phyloP scores from a whole-genome alignment of 2,888 invertebrate species.

The Peribatodes rhomboidaria region DNA sequence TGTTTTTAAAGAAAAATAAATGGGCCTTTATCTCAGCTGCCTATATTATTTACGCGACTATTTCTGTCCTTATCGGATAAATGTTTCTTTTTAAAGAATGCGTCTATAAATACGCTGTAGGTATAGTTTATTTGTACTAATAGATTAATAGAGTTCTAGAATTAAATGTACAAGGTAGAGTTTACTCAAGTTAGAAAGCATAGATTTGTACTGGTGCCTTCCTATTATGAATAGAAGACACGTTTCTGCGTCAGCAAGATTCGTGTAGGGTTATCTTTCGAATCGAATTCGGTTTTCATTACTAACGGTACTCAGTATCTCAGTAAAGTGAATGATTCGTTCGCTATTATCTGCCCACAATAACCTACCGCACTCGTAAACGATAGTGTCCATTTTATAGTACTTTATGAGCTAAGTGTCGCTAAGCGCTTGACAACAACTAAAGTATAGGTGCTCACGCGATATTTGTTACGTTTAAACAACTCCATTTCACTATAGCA shows the following conservation, averaged over 20 bases:
- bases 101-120: neutral
- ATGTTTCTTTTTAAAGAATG: slow-evolving; percentile 2
- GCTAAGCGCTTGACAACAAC: slow-evolving; percentile 3
- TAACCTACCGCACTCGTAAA: slow-evolving; percentile 13
- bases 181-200: too few relatives aligned
- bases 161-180: too few relatives aligned
- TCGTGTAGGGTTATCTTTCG: too few relatives aligned
- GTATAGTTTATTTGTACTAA: neutral
- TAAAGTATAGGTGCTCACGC: neutral
- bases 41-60: slow-evolving; percentile 10
- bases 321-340: neutral
- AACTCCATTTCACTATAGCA: too few relatives aligned
- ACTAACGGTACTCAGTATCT: neutral
- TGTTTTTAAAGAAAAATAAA: slow-evolving; percentile 4
- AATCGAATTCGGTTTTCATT: neutral
- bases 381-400: slow-evolving; percentile 9
- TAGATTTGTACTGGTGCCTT: too few relatives aligned
- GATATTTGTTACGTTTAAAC: neutral
- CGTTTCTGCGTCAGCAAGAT: neutral
- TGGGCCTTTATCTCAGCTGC: neutral
- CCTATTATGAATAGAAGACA: neutral
- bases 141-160: neutral
- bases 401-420: slow-evolving; percentile 15
- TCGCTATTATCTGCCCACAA: slow-evolving; percentile 3
- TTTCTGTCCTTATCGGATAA: slow-evolving; percentile 15